A percentile compares a stretch with the other conserved stretches of the same genome.
Conservation (phyloP, 2,113 vertebrate genomes). For the Vidua macroura region DNA sequence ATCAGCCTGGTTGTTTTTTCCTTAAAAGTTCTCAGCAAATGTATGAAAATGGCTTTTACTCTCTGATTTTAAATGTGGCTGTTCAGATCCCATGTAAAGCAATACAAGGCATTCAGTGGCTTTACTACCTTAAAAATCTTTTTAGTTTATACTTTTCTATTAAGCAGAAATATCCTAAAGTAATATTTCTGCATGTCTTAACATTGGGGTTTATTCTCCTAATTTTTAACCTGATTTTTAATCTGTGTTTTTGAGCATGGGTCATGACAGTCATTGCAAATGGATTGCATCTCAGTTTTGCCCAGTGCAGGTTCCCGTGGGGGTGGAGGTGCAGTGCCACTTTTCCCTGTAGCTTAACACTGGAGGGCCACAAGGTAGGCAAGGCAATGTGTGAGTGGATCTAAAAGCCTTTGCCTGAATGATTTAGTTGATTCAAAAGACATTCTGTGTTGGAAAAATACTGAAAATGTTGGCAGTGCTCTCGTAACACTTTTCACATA, state of each 20-base stretch:
- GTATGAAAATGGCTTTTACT: neutral
- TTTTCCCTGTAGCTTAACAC: neutral
- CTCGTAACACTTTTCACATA: neutral
- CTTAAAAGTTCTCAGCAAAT: neutral
- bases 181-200: neutral
- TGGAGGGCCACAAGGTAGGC: neutral
- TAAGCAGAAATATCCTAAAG: neutral
- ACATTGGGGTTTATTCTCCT: neutral
- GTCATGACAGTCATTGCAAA: neutral
- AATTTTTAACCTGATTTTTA: neutral
- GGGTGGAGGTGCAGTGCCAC: neutral
- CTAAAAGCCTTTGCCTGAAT: neutral
- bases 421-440: neutral
- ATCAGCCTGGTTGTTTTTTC: neutral
- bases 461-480: neutral
- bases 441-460: neutral
- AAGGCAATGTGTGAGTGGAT: neutral
- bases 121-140: neutral
- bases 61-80: neutral
- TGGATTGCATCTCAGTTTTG: neutral
- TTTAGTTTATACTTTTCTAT: neutral
- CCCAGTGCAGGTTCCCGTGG: neutral
- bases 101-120: neutral
- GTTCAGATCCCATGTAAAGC: neutral
- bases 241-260: neutral